Evolutionary conservation across 2,113 vertebrate genomes (phyloP).

Genomic region (Choloepus hoffmanni): DNA sequence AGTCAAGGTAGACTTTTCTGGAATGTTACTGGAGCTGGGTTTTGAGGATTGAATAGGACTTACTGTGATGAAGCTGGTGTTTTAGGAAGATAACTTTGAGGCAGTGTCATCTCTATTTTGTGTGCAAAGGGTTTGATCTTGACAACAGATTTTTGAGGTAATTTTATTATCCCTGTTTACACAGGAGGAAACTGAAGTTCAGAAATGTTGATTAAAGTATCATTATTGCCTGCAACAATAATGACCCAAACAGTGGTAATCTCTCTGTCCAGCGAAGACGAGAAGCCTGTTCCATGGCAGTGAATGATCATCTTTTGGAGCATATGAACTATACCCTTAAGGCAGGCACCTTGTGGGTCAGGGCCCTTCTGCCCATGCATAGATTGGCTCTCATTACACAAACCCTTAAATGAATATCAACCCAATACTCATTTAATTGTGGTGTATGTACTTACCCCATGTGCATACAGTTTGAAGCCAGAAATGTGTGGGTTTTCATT

Average conservation of each 20-base stretch:
- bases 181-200: background rate
- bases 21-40: background rate
- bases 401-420: background rate
- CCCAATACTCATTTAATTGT: background rate
- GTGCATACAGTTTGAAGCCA: background rate
- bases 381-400: background rate
- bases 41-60: background rate
- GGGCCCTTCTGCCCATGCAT: background rate
- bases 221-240: background rate
- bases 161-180: background rate
- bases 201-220: background rate
- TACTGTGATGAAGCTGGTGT: background rate
- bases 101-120: background rate
- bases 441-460: background rate
- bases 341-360: background rate
- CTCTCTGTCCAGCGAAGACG: background rate
- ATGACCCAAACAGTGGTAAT: background rate
- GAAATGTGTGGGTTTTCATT: constrained; percentile 30
- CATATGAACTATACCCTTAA: background rate
- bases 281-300: background rate
- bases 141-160: background rate
- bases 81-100: constrained; percentile 31
- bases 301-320: background rate
- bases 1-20: background rate
- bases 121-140: constrained; percentile 14